Percentiles rank a stretch among this genome's conserved stretches.
These are phyloP conservation scores for Hirundo rustica DNA, from an alignment of 2,797 vertebrate genomes.

Conservation along the genomic window DNA sequence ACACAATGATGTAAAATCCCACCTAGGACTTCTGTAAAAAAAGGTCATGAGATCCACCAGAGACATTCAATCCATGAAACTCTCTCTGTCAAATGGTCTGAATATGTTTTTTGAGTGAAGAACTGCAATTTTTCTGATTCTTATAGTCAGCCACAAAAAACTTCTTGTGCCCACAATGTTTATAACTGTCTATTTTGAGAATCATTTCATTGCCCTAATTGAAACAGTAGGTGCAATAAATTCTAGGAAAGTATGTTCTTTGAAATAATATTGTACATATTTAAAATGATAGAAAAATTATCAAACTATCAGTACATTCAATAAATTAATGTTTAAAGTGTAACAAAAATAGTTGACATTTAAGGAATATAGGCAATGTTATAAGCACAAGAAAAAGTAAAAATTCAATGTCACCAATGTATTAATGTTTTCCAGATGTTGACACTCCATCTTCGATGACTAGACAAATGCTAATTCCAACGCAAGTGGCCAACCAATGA, in stretches of 20 bases:
- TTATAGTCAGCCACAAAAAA: neutral
- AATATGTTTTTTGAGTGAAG: neutral
- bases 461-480: slow-evolving; percentile 42
- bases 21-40: neutral
- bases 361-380: neutral
- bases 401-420: neutral
- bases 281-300: neutral
- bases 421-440: slow-evolving; percentile 48
- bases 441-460: slow-evolving; percentile 4
- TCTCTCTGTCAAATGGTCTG: neutral
- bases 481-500: slow-evolving; percentile 9
- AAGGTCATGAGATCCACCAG: neutral
- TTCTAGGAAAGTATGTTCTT: neutral
- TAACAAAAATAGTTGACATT: neutral
- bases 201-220: neutral
- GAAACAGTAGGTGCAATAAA: neutral
- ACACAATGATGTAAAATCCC: neutral
- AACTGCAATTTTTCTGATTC: neutral
- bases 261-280: neutral
- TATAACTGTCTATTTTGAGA: neutral
- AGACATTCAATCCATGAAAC: neutral
- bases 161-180: neutral
- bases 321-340: neutral
- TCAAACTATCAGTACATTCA: neutral
- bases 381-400: neutral